Evolutionary conservation across 2,113 vertebrate genomes (phyloP), one percentile per base, ranked within the genome.

Genomic region (Tyto alba): DNA sequence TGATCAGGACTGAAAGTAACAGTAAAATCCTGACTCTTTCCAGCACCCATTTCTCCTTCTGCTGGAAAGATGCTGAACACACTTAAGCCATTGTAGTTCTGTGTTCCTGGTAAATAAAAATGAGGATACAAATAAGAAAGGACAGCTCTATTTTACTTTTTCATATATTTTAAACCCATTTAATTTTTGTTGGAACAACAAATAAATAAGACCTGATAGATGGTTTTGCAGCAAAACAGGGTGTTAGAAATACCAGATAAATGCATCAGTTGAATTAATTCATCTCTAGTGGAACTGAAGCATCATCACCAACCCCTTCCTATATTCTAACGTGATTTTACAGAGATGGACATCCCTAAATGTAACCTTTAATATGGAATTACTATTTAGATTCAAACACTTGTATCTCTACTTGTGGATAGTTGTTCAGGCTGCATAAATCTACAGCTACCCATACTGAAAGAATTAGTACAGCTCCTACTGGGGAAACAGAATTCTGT

Each of bases 1-100:
- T 99, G 99, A 74, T 99, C 99, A 1, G 99, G 99, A 29, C 98
- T 99, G 97, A 99, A 99, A 64, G 98, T 99, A 74, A 99, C 97
- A 1, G 91, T 92, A 71, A 99, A 96, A 77, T 99, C 98, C 91
- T 98, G 98, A 30, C 80, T 96, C 71, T 93, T 93, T 62, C 98
- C 98, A 13, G 98, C 97, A 22, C 89, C 78, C 48, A 99, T 97
- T 91, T 97, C 53, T 81, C 99, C 99, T 95, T 98, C 96, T 92
- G 87, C 77, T 3, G 99, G 99, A 60, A 59, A 79, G 36, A 98
- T 94, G 4, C 97, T 98, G 98, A 99, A 99, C 79, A 99, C 99
- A 53, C 98, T 99, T 63, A 98, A 94, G 38, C 98, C 99, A 1
- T 41, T 98, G 92, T 98, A 95, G 97, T 99, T 99, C 94, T 99